Conservation (phyloP, 2,113 vertebrate genomes). For the Planiliza haematocheilus region DNA sequence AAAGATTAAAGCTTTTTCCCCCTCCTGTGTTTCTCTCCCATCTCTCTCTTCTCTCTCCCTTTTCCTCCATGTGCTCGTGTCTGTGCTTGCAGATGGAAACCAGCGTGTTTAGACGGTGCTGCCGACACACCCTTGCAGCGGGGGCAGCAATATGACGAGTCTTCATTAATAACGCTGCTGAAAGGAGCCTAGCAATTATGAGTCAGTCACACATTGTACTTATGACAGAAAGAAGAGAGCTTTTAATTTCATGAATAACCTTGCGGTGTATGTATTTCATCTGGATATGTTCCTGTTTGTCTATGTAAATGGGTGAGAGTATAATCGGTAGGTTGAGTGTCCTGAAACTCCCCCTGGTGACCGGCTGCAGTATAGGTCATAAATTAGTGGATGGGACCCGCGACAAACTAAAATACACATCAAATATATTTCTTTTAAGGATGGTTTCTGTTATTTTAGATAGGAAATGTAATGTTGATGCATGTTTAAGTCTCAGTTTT, state of each 20-base stretch:
- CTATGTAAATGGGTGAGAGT: slow-evolving; percentile 26
- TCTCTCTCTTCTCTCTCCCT: neutral
- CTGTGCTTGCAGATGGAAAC: slow-evolving; percentile 60
- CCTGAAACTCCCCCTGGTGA: too few relatives aligned
- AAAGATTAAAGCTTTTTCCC: neutral
- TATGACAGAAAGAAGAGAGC: slow-evolving; percentile 25
- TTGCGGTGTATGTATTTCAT: slow-evolving; percentile 47
- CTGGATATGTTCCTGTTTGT: slow-evolving; percentile 34
- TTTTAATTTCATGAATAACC: slow-evolving; percentile 34
- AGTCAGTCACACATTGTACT: slow-evolving; percentile 25
- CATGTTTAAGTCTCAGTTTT: too few relatives aligned
- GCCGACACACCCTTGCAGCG: slow-evolving; percentile 53
- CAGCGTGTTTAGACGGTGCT: slow-evolving; percentile 57
- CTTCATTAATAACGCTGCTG: slow-evolving; percentile 19
- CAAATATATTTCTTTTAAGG: too few relatives aligned
- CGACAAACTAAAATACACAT: too few relatives aligned
- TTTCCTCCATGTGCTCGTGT: neutral
- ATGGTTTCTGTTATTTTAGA: too few relatives aligned
- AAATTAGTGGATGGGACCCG: too few relatives aligned
- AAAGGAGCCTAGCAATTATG: slow-evolving; percentile 25
- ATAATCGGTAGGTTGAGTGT: slow-evolving; percentile 19
- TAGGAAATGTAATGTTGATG: too few relatives aligned
- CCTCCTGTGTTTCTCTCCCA: too few relatives aligned
- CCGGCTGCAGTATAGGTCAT: too few relatives aligned
- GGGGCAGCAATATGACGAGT: neutral